Base-by-base conservation (phyloP, 2,797 vertebrate species). In the Chanos chanos region DNA sequence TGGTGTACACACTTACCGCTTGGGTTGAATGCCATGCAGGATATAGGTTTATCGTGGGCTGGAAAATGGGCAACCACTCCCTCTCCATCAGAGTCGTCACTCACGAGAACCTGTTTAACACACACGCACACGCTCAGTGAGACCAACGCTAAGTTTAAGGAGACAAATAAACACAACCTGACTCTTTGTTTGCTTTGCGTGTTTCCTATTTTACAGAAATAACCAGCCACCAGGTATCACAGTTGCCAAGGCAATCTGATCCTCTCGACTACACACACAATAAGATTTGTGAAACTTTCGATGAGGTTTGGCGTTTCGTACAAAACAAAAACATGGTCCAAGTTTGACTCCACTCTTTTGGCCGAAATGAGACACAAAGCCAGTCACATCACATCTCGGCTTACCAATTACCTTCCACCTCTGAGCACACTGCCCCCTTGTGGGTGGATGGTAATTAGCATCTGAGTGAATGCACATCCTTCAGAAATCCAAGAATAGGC, bases 21-120 rank as follows among this genome's bases (percentile, higher is more conserved):
- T 12, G 94, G 92, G 81, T 96, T 98, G 74, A 99, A 99, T 70
- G 95, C 93, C 95, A 99, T 98, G 83, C 95, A 98, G 87, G 95
- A 98, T 75, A 99, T 96, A 45, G 97, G 96, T 77, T 98, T 99
- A 84, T 99, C 97, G 12, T 99, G 97, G 10, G 96, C 97, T 71
- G 94, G 95, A 83, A 99, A 99, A 88, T 99, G 97, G 67, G 97
- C 95, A 82, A 98, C 93, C 30, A 97, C 89, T 53, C 96, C 97
- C 21, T 94, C 93, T 2, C 95, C 94, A 28, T 98, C 95, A 0
- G 93, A 94, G 77, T 99, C 97, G 71, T 99, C 96, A 0, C 93
- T 98, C 86, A 98, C 89, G 60, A 98, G 78, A 1, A 99, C 96
- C 96, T 99, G 84, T 16, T 22, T 10, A 68, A 62, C 33, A 68